Evolutionary conservation across 1,140 invertebrate species (phyloP), one percentile per base, ranked within the genome.

Genomic region (Pentalonia nigronervosa): DNA sequence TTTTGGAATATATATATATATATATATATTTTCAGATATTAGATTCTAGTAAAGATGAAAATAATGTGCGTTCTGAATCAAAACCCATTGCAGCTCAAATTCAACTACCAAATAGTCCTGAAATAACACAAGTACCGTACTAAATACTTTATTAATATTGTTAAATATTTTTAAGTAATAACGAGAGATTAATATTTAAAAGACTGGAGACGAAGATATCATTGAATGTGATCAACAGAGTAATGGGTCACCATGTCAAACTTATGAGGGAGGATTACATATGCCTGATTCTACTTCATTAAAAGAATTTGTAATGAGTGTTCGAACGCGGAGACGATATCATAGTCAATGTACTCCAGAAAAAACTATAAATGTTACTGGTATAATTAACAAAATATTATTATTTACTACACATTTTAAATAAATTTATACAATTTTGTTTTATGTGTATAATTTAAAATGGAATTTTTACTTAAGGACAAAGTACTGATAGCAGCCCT

Each of bases 201-300:
- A 93, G 91, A 86, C 47, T 93, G 76, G 48, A 45, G 91, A 93
- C 8, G 94, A 94, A 21, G 94, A 94, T 88, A 48, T 91, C 14
- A 94, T 94, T 93, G 94, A 94, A 87, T 95, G 96, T 94, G 95
- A 95, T 93, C 95, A 95, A 93, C 95, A 96, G 11, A 94, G 91
- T 88, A 95, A 95, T 30, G 95, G 95, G 20, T 96, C 95, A 20
- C 95, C 95, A 7, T 96, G 96, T 94, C 95, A 95, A 17, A 95
- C 95, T 47, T 20, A 86, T 56, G 81, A 93, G 30, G 96, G 96
- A 30, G 96, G 96, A 4, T 94, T 97, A 17, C 96, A 96, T 94
- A 96, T 97, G 96, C 96, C 96, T n/a, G 96, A 96, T 93, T 95
- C 95, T 67, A 95, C 95, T 93, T 96, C 96, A 86, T 95, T 97